Evolutionary conservation across 2,113 vertebrate genomes (phyloP).

Genomic region (Rhinogobius similis): DNA sequence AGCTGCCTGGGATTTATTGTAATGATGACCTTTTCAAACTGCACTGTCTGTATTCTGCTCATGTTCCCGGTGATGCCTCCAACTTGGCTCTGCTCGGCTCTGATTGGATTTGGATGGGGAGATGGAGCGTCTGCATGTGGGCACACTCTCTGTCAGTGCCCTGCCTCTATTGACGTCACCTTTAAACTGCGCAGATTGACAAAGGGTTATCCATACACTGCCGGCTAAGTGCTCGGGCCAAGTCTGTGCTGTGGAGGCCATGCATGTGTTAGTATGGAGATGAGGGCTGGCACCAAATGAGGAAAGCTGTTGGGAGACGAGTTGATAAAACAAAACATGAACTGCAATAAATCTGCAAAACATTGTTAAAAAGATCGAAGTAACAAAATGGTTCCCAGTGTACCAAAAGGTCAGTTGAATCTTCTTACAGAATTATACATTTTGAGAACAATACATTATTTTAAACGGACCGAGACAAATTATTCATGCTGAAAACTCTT

Average conservation of each 20-base stretch:
- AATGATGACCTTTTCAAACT: conserved; percentile 7
- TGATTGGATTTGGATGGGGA: conserved; percentile 27
- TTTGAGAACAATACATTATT: too few relatives aligned
- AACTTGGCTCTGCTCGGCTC: background rate
- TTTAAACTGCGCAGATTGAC: conserved; percentile 38
- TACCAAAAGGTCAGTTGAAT: too few relatives aligned
- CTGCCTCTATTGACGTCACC: conserved; percentile 27
- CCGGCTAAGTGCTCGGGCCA: conserved; percentile 19
- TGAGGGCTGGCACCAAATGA: background rate
- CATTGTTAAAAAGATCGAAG: background rate
- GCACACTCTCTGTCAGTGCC: conserved; percentile 12
- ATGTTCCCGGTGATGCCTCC: conserved; percentile 9
- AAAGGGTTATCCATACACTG: conserved; percentile 29
- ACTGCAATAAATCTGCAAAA: background rate
- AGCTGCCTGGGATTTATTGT: conserved; percentile 5
- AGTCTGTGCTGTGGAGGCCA: conserved; percentile 23
- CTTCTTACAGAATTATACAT: too few relatives aligned
- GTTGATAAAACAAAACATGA: conserved; percentile 11
- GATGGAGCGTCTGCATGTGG: conserved; percentile 21
- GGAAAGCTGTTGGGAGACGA: background rate
- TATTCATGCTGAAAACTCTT: too few relatives aligned
- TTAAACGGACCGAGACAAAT: too few relatives aligned
- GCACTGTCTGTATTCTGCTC: conserved; percentile 5
- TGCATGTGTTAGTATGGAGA: conserved; percentile 24
- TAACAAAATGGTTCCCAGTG: background rate